These are phyloP conservation scores for Catalaphyllia jardinei DNA, from an alignment of 64 coral and sea anemone species.

Conservation along the genomic window DNA sequence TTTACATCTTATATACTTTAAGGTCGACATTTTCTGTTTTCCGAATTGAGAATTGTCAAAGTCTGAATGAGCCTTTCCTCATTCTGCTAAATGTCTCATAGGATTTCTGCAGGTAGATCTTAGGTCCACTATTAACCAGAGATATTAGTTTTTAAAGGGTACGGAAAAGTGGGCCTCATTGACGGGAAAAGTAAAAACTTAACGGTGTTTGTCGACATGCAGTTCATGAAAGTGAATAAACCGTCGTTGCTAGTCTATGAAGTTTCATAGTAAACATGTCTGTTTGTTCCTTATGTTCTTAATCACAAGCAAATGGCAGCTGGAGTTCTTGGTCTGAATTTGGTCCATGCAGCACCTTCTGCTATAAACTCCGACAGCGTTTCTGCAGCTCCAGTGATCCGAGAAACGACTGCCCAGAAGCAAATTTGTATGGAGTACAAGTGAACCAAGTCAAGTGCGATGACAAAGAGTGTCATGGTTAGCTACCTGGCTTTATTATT, in stretches of 20 bases:
- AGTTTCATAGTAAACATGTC: background rate
- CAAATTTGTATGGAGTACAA: slow-evolving; percentile 76
- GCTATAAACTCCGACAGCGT: slow-evolving; percentile 63
- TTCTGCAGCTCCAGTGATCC: slow-evolving; percentile 66
- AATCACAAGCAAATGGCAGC: background rate
- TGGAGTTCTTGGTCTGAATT: slow-evolving; percentile 87
- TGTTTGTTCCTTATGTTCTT: background rate
- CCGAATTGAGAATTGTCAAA: no score
- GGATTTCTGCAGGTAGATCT: no score
- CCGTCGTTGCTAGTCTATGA: no score
- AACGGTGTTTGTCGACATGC: no score
- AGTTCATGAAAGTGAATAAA: background rate
- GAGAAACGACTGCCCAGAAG: slow-evolving; percentile 63
- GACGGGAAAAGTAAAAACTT: no score
- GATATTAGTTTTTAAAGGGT: no score
- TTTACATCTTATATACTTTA: no score
- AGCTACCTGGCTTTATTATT: background rate
- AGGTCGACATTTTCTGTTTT: no score
- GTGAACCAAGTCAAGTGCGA: slow-evolving; percentile 58
- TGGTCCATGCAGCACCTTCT: slow-evolving; percentile 67
- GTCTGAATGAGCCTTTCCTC: no score
- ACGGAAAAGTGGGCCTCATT: no score
- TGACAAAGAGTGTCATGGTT: slow-evolving; percentile 66
- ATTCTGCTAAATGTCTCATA: no score
- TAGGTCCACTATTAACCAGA: no score